Evolutionary conservation across 1,140 invertebrate genomes (phyloP).

Genomic region (Ectropis grisescens): DNA sequence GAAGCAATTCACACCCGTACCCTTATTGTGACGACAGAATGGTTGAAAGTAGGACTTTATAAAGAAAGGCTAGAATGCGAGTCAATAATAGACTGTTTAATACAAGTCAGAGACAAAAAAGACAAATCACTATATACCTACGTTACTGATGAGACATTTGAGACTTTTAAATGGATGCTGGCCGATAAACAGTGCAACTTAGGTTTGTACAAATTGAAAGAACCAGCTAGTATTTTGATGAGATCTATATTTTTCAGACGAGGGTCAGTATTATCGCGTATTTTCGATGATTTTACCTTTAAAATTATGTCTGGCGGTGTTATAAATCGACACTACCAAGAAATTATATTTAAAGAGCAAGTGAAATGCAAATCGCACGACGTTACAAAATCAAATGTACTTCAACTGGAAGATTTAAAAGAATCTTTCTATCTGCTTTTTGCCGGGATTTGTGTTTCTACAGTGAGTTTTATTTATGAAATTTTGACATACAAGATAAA

Average conservation of each 20-base stretch:
- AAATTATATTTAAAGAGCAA: background rate
- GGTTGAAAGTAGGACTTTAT: background rate
- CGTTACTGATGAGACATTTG: background rate
- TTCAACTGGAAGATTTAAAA: background rate
- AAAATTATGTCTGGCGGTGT: background rate
- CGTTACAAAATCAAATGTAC: too few species aligned
- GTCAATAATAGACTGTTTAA: constrained; percentile 2
- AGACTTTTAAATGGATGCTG: constrained; percentile 1
- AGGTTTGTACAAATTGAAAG: constrained; percentile 1
- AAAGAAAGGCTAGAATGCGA: background rate
- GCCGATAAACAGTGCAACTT: constrained; percentile 4
- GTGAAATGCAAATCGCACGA: background rate
- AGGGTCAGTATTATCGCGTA: constrained; percentile 5
- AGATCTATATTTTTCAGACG: constrained; percentile 13
- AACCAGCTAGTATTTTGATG: constrained; percentile 1
- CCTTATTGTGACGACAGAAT: background rate
- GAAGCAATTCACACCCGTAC: constrained; percentile 2
- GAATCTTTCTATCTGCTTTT: background rate
- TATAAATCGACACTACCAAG: background rate
- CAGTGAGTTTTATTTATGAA: background rate
- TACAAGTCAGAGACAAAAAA: constrained; percentile 1
- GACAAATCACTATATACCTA: constrained; percentile 1
- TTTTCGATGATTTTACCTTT: constrained; percentile 1
- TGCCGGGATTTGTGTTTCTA: background rate
- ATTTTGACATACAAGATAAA: background rate